Conservation (phyloP, 2,797 vertebrate genomes). For the Rhinichthys osculus region DNA sequence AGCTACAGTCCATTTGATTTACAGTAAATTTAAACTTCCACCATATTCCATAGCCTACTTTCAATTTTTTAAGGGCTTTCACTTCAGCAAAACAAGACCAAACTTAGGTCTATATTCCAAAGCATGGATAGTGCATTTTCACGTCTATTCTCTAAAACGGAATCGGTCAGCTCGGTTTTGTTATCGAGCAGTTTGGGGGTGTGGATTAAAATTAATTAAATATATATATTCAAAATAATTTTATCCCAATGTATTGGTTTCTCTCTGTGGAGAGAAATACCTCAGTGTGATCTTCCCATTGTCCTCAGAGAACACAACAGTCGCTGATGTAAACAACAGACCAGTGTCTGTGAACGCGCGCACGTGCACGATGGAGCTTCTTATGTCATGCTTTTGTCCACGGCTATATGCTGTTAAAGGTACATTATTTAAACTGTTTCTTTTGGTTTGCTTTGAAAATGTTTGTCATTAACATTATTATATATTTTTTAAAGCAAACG, state of each 20-base stretch:
- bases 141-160: no score
- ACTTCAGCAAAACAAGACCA: no score
- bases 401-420: not conserved
- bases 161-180: no score
- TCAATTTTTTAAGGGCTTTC: no score
- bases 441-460: not conserved
- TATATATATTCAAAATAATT: not conserved
- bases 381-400: not conserved
- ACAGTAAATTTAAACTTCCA: no score
- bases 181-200: no score
- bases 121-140: no score
- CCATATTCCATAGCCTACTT: no score
- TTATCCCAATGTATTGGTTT: not conserved
- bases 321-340: constrained; percentile 32
- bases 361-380: not conserved
- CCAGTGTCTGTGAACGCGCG: not conserved
- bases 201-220: no score
- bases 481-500: not conserved
- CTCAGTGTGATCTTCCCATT: not conserved
- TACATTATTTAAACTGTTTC: not conserved
- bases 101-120: no score
- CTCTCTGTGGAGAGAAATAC: not conserved
- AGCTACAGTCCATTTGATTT: no score
- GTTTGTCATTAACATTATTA: not conserved
- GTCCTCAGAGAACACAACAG: constrained; percentile 9